A percentile compares a stretch with the other conserved stretches of the same genome.
phyloP scores from a whole-genome alignment of 2,797 vertebrate genomes.

The Neomorphus geoffroyi region DNA sequence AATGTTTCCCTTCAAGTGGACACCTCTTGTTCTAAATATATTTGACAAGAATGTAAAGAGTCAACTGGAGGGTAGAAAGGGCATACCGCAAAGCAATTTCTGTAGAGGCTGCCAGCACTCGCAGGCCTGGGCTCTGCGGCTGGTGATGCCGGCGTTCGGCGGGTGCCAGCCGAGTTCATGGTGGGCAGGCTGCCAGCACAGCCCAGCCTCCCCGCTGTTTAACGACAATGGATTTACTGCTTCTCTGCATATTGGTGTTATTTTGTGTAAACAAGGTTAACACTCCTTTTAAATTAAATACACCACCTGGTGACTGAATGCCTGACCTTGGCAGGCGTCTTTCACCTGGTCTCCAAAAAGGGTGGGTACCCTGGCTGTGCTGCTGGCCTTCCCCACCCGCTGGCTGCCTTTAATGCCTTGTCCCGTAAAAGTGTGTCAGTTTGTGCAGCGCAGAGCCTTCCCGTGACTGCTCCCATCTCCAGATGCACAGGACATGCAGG shows the following conservation, averaged over 20 bases:
- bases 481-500: not conserved
- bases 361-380: not conserved
- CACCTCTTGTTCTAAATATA: constrained; percentile 90
- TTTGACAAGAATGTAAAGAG: constrained; percentile 83
- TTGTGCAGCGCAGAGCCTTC: fast-evolving
- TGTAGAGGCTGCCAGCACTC: constrained; percentile 62
- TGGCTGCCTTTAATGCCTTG: not conserved
- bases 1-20: constrained; percentile 87
- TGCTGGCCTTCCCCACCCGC: not conserved
- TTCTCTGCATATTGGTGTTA: constrained; percentile 87
- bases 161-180: constrained; percentile 77
- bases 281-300: constrained; percentile 91
- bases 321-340: constrained; percentile 84
- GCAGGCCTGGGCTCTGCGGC: constrained; percentile 70
- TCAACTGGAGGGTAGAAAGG: constrained; percentile 75
- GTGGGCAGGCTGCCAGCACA: constrained; percentile 86
- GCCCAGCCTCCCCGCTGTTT: constrained; percentile 89
- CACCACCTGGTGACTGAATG: constrained; percentile 89
- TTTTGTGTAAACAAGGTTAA: constrained; percentile 98
- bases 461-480: not conserved
- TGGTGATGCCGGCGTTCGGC: constrained; percentile 39
- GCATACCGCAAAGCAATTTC: constrained; percentile 74
- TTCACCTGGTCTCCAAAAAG: constrained; percentile 77
- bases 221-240: constrained; percentile 95
- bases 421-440: not conserved